Conservation (phyloP, 2,797 vertebrate genomes). For the Esox masquinongy region DNA sequence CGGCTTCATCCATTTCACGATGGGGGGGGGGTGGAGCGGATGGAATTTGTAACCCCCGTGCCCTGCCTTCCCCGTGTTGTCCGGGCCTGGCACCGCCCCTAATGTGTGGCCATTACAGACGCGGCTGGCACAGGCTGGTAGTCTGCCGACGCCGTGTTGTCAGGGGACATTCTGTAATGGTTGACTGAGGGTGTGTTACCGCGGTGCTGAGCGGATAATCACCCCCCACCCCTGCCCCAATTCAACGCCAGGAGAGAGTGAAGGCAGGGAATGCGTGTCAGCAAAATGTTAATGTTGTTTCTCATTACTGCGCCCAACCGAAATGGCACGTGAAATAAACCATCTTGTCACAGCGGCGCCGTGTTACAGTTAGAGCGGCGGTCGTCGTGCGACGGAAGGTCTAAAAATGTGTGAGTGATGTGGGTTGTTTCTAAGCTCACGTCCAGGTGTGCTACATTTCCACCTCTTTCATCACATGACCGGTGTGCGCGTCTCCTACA, state of each 20-base stretch:
- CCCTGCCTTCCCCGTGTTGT: not conserved
- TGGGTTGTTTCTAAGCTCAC: slow-evolving; percentile 55
- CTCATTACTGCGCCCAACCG: slow-evolving; percentile 61
- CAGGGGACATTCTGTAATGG: slow-evolving; percentile 27
- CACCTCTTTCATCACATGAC: slow-evolving; percentile 61
- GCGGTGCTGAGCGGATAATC: slow-evolving; percentile 22
- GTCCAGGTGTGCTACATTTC: slow-evolving; percentile 59
- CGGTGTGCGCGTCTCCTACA: slow-evolving; percentile 44
- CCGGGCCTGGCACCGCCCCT: not conserved
- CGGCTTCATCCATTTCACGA: too few species aligned
- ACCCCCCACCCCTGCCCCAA: slow-evolving; percentile 12
- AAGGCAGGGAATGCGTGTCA: slow-evolving; percentile 56
- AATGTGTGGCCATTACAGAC: slow-evolving; percentile 6
- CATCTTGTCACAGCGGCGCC: slow-evolving; percentile 51
- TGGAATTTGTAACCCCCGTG: too few species aligned
- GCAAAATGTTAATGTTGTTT: slow-evolving; percentile 75
- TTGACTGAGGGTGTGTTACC: slow-evolving; percentile 34
- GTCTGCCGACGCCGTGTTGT: slow-evolving; percentile 29
- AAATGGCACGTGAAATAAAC: slow-evolving; percentile 67
- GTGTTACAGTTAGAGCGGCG: slow-evolving; percentile 34
- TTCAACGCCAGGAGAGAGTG: slow-evolving; percentile 23
- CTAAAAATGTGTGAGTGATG: slow-evolving; percentile 38
- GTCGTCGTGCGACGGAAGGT: slow-evolving; percentile 10
- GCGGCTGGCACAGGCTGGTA: slow-evolving; percentile 6
- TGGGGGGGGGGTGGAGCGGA: too few species aligned